A percentile compares a stretch with the other conserved stretches of the same genome.
phyloP scores from a whole-genome alignment of 2,888 invertebrate species.

The Petrophora chlorosata region DNA sequence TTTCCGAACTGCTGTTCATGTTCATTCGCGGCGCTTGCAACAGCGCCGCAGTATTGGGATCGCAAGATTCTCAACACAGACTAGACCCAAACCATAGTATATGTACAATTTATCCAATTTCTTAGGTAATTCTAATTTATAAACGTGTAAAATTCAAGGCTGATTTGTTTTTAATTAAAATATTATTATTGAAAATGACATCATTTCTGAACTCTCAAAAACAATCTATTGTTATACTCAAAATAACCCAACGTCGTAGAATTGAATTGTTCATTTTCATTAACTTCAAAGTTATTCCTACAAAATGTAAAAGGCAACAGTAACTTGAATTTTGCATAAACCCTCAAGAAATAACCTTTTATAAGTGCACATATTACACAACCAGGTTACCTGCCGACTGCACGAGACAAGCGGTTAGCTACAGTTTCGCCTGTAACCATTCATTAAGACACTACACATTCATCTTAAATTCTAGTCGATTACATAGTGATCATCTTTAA shows the following conservation, averaged over 20 bases:
- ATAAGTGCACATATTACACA: conserved; percentile 30
- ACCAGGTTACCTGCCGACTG: conserved; percentile 13
- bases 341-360: conserved; percentile 11
- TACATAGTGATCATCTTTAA: conserved; percentile 33
- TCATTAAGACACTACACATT: conserved; percentile 62
- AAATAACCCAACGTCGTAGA: too few species aligned
- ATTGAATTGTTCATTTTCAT: neutral
- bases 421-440: conserved; percentile 45
- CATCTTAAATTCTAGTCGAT: conserved; percentile 48
- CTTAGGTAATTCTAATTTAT: too few species aligned
- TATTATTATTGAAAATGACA: too few species aligned
- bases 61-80: too few species aligned
- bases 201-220: too few species aligned
- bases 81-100: too few species aligned
- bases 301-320: conserved; percentile 1
- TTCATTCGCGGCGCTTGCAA: too few species aligned
- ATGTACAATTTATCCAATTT: too few species aligned
- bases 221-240: too few species aligned
- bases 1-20: too few species aligned
- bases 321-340: conserved; percentile 9
- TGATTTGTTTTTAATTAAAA: neutral
- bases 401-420: conserved; percentile 5
- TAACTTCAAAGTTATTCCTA: neutral
- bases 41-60: too few species aligned
- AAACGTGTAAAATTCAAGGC: conserved; percentile 3